Conservation (phyloP, 2,888 invertebrate genomes). For the Junonia oenone region DNA sequence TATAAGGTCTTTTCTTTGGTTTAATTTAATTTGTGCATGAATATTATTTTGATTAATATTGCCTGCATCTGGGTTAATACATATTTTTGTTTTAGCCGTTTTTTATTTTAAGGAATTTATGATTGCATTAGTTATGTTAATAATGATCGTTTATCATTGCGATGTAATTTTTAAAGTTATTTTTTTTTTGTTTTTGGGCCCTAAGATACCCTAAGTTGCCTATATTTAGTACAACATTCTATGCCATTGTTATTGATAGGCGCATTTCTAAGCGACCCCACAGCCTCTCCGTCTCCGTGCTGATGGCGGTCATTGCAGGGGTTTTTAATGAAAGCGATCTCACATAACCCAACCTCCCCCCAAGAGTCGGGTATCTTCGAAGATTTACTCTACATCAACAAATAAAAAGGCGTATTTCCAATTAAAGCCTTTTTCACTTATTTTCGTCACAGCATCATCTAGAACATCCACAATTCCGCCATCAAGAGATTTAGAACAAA, state of each 20-base stretch:
- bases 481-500: constrained; percentile 25
- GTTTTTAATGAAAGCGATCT: too few species aligned
- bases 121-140: constrained; percentile 32
- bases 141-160: constrained; percentile 11
- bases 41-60: constrained; percentile 54
- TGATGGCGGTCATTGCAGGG: too few species aligned
- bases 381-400: too few species aligned
- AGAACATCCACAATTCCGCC: not conserved
- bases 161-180: too few species aligned
- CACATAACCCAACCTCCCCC: too few species aligned
- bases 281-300: too few species aligned
- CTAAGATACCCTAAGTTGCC: too few species aligned
- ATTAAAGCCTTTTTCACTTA: not conserved
- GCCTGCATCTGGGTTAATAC: constrained; percentile 40
- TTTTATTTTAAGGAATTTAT: constrained; percentile 29
- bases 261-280: too few species aligned
- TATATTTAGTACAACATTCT: too few species aligned
- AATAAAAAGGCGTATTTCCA: too few species aligned
- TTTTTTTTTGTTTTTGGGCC: not conserved
- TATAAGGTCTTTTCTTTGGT: constrained; percentile 36
- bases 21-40: constrained; percentile 59
- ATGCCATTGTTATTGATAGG: too few species aligned
- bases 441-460: not conserved
- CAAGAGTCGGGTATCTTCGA: too few species aligned
- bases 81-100: constrained; percentile 39